Percentiles rank a stretch among this genome's conserved stretches.
phyloP scores from a whole-genome alignment of 2,888 invertebrate species.

The Catonia carolina region DNA sequence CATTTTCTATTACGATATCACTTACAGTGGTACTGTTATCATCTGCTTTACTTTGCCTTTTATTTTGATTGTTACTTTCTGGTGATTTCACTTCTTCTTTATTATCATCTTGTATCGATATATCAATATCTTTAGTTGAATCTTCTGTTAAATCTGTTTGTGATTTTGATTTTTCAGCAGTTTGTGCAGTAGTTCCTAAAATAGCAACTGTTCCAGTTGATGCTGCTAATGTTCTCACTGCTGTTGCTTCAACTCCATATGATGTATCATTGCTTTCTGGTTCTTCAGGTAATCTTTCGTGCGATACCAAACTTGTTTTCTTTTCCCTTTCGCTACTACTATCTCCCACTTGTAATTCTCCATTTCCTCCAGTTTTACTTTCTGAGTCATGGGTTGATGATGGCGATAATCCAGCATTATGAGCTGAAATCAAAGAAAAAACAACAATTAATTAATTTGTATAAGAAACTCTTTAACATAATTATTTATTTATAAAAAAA shows the following conservation, averaged over 20 bases:
- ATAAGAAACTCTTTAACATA: neutral
- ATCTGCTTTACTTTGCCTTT: conserved; percentile 12
- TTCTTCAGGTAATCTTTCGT: conserved; percentile 29
- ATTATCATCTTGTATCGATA: neutral
- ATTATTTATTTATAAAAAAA: neutral
- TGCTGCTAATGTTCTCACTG: conserved; percentile 34
- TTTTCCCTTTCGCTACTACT: neutral
- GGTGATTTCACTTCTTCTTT: neutral
- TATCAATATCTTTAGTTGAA: conserved; percentile 10
- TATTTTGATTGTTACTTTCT: conserved; percentile 18
- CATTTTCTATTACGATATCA: neutral
- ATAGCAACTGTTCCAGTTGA: conserved; percentile 36
- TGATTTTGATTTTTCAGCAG: conserved; percentile 6
- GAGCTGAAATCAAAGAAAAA: conserved; percentile 31
- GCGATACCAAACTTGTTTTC: conserved; percentile 9
- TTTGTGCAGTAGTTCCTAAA: conserved; percentile 35
- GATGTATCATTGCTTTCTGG: conserved; percentile 32
- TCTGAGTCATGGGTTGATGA: conserved; percentile 32
- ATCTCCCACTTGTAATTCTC: conserved; percentile 3
- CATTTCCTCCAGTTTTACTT: conserved; percentile 21
- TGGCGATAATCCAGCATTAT: conserved; percentile 32
- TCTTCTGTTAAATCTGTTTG: conserved; percentile 4
- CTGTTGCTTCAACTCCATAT: conserved; percentile 35
- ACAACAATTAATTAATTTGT: neutral
- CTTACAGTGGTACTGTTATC: neutral